Percentiles rank a stretch among this genome's conserved stretches.
These are phyloP conservation scores for Anguilla rostrata DNA, from an alignment of 2,113 vertebrate genomes.

Conservation along the genomic window DNA sequence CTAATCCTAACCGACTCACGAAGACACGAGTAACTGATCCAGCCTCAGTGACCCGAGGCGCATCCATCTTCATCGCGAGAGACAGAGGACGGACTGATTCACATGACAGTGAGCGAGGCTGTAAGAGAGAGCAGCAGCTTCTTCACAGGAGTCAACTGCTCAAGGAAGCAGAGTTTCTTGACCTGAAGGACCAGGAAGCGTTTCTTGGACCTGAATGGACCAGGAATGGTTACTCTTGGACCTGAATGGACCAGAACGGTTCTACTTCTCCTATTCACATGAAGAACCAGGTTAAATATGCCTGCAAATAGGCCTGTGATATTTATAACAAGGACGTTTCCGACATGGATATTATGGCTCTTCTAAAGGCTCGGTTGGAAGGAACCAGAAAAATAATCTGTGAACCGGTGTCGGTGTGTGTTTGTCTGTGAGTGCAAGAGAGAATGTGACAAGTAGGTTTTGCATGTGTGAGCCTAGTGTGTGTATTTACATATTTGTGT, in stretches of 20 bases:
- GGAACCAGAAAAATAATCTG: slow-evolving; percentile 18
- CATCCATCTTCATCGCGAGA: background rate
- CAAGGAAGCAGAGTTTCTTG: no score
- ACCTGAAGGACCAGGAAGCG: no score
- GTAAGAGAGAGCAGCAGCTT: background rate
- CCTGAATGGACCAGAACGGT: background rate
- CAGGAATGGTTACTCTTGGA: background rate
- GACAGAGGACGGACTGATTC: background rate
- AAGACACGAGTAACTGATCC: background rate
- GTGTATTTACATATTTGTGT: no score
- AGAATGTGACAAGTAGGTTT: no score
- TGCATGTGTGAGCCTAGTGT: no score
- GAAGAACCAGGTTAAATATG: background rate
- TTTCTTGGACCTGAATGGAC: no score
- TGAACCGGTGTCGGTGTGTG: slow-evolving; percentile 21
- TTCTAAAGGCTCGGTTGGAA: slow-evolving; percentile 23
- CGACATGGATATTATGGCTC: background rate
- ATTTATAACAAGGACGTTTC: background rate
- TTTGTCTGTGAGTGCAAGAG: background rate
- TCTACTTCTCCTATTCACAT: no score
- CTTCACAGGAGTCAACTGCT: no score
- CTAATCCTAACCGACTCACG: background rate
- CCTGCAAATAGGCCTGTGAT: background rate
- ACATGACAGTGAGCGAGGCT: no score
- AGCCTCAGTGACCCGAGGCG: no score